Conservation (phyloP, 2,888 invertebrate genomes). For the Maniola hyperantus region DNA sequence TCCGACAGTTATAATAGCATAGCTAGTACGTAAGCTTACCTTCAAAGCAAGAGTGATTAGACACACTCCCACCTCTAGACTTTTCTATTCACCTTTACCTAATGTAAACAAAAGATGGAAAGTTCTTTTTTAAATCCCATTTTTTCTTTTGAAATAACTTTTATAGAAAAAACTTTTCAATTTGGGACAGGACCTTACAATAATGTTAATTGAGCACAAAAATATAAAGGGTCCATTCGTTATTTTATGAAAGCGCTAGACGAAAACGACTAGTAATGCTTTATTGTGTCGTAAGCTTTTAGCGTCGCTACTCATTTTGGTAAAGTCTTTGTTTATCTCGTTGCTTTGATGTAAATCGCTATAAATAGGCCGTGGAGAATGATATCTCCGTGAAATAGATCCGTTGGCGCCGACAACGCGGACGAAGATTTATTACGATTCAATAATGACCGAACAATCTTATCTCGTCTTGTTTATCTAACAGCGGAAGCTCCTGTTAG, state of each 20-base stretch:
- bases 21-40: too few relatives aligned
- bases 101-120: too few relatives aligned
- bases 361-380: conserved; percentile 24
- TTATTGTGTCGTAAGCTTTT: conserved; percentile 16
- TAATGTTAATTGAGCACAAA: background rate
- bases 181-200: background rate
- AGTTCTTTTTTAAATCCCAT: too few relatives aligned
- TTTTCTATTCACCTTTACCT: too few relatives aligned
- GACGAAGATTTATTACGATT: conserved; percentile 73
- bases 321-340: conserved; percentile 20
- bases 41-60: too few relatives aligned
- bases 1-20: too few relatives aligned
- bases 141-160: too few relatives aligned
- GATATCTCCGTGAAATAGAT: conserved; percentile 47
- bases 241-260: background rate
- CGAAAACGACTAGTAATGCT: conserved; percentile 3
- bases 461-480: conserved; percentile 26
- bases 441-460: conserved; percentile 43
- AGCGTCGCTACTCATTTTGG: conserved; percentile 3
- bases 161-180: background rate
- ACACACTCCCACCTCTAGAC: too few relatives aligned
- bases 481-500: conserved; percentile 5
- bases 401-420: conserved; percentile 63
- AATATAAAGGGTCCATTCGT: background rate
- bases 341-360: conserved; percentile 22